phyloP scores from a whole-genome alignment of 2,888 invertebrate genomes.

The Plebejus melissa region DNA sequence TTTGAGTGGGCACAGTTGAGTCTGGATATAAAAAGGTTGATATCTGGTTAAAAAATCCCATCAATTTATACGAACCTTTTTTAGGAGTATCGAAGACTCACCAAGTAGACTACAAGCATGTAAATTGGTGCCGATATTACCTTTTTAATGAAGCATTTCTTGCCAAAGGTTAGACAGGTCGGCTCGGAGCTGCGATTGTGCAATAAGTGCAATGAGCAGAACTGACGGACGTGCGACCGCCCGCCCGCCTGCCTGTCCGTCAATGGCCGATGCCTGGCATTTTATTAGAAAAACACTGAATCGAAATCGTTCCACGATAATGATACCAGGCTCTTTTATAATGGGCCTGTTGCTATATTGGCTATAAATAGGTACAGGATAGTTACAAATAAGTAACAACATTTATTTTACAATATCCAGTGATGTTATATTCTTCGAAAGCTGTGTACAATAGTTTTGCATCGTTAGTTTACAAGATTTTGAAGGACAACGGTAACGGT shows the following conservation, averaged over 20 bases:
- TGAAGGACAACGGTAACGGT: too few species aligned
- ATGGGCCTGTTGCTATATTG: not conserved
- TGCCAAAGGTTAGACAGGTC: constrained; percentile 37
- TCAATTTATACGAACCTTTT: not conserved
- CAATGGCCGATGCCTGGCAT: constrained; percentile 20
- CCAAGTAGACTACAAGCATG: constrained; percentile 5
- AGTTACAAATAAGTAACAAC: not conserved
- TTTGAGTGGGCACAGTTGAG: not conserved
- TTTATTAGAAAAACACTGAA: constrained; percentile 26
- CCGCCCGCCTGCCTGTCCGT: constrained; percentile 39
- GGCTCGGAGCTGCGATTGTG: constrained; percentile 46
- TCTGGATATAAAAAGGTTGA: not conserved
- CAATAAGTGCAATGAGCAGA: constrained; percentile 61
- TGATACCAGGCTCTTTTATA: not conserved
- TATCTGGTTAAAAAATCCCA: not conserved
- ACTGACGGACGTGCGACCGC: constrained; percentile 53
- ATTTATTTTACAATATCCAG: too few species aligned
- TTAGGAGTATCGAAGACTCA: not conserved
- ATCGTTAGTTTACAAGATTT: too few species aligned
- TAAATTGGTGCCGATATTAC: constrained; percentile 13
- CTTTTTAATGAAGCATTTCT: constrained; percentile 29
- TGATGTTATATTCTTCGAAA: too few species aligned
- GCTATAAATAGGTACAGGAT: not conserved
- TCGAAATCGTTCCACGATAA: not conserved
- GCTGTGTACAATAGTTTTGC: too few species aligned